Conservation (phyloP, 1,140 invertebrate genomes). For the Paralvinella palmiformis region DNA sequence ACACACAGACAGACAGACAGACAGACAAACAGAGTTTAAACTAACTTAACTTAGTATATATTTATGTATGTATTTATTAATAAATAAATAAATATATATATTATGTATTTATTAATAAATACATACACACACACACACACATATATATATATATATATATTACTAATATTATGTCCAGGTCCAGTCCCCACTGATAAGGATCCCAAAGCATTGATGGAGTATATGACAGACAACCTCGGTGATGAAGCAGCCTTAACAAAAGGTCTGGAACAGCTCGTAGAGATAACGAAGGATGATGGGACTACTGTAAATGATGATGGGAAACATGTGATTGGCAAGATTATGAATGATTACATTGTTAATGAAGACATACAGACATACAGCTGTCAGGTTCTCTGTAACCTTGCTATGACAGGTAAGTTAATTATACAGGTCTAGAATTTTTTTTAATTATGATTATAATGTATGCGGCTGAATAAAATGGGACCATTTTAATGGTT, state of each 20-base stretch:
- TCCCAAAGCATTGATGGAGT: slow-evolving; percentile 26
- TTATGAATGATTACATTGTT: slow-evolving; percentile 35
- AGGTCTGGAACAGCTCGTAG: slow-evolving; percentile 30
- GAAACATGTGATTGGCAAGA: slow-evolving; percentile 32
- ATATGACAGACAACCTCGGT: slow-evolving; percentile 33
- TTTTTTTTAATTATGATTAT: background rate
- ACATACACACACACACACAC: too few species aligned
- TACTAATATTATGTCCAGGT: slow-evolving; percentile 24
- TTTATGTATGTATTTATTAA: too few species aligned
- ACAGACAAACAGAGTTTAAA: slow-evolving; percentile 7
- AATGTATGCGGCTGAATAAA: background rate
- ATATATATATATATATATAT: slow-evolving; percentile 1
- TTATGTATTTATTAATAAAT: too few species aligned
- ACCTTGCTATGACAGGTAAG: slow-evolving; percentile 34
- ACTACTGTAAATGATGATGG: slow-evolving; percentile 15
- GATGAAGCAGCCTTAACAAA: slow-evolving; percentile 35
- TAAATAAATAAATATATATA: too few species aligned
- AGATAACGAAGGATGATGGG: slow-evolving; percentile 26
- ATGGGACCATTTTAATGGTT: too few species aligned
- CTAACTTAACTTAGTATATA: too few species aligned
- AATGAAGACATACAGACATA: slow-evolving; percentile 32
- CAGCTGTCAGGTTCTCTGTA: slow-evolving; percentile 36
- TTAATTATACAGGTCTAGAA: slow-evolving; percentile 1
- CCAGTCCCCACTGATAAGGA: slow-evolving; percentile 29
- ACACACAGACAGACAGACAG: slow-evolving; percentile 5